phyloP scores from a whole-genome alignment of 1,140 invertebrate species.

The Apis dorsata region DNA sequence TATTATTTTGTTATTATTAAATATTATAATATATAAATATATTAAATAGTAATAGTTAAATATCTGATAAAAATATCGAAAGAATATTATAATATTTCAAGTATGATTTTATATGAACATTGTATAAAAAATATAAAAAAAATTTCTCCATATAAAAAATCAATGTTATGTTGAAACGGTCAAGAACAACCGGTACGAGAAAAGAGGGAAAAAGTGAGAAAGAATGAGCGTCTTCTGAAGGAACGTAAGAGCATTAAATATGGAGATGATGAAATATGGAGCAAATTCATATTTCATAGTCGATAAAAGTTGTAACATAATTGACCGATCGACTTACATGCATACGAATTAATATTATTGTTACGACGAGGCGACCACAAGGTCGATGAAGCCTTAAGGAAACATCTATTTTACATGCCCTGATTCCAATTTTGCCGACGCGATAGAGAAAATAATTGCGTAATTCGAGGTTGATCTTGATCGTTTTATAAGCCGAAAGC shows the following conservation, averaged over 20 bases:
- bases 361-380: slow-evolving; percentile 34
- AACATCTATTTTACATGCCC: slow-evolving; percentile 31
- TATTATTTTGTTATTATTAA: neutral
- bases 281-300: neutral
- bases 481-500: slow-evolving; percentile 1
- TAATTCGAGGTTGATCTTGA: slow-evolving; percentile 28
- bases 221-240: neutral
- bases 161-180: neutral
- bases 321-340: neutral
- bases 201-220: neutral
- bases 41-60: neutral
- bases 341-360: slow-evolving; percentile 42
- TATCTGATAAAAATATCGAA: too few species aligned
- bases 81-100: neutral
- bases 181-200: neutral
- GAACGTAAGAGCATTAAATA: neutral
- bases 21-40: too few species aligned
- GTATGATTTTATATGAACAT: too few species aligned
- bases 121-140: too few species aligned
- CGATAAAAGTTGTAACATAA: slow-evolving; percentile 7
- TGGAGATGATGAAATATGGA: neutral
- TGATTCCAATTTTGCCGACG: slow-evolving; percentile 32
- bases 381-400: slow-evolving; percentile 45
- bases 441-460: neutral
- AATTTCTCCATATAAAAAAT: neutral